Conservation (phyloP, 2,888 invertebrate genomes). For the Amblyjoppa proteus region DNA sequence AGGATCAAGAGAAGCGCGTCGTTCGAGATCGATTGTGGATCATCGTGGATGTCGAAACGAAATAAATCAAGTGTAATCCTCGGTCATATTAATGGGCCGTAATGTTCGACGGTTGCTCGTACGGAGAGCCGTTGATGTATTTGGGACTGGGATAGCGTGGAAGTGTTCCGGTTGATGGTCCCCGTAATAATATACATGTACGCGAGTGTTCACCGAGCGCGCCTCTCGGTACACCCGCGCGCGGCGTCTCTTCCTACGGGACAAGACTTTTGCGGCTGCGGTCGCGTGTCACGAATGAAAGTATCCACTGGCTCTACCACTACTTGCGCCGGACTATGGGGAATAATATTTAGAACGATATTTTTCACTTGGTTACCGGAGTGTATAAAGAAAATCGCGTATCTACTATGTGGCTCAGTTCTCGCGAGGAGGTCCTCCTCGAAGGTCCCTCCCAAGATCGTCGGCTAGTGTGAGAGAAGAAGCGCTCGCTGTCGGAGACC, state of each 20-base stretch:
- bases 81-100: slow-evolving; percentile 43
- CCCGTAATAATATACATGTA: slow-evolving; percentile 66
- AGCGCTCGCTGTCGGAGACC: neutral
- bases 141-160: slow-evolving; percentile 46
- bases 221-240: slow-evolving; percentile 20
- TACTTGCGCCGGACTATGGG: slow-evolving; percentile 76
- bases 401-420: slow-evolving; percentile 84
- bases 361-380: slow-evolving; percentile 85
- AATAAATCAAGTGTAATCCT: slow-evolving; percentile 61
- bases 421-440: slow-evolving; percentile 80
- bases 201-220: slow-evolving; percentile 60
- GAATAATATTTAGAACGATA: slow-evolving; percentile 85
- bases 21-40: neutral
- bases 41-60: slow-evolving; percentile 10
- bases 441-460: slow-evolving; percentile 69
- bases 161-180: slow-evolving; percentile 69
- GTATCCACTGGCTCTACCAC: slow-evolving; percentile 76
- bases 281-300: slow-evolving; percentile 85
- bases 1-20: too few species aligned
- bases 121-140: neutral
- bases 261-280: slow-evolving; percentile 81
- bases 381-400: slow-evolving; percentile 85
- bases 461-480: slow-evolving; percentile 48
- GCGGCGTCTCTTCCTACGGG: slow-evolving; percentile 57
- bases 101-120: too few species aligned